phyloP scores from a whole-genome alignment of 2,113 vertebrate genomes.

The Oxygymnocypris stewartii region DNA sequence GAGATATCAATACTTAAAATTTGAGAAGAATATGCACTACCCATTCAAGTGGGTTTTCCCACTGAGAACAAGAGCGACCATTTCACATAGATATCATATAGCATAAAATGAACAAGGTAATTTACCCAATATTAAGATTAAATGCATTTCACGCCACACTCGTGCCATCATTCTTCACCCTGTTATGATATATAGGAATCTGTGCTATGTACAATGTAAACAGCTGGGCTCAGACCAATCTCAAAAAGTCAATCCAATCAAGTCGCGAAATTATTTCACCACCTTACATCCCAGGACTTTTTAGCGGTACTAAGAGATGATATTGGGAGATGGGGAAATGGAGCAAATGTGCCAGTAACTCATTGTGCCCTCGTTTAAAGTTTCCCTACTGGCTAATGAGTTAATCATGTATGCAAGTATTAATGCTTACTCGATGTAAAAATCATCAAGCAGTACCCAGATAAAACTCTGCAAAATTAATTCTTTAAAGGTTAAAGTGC shows the following conservation, averaged over 20 bases:
- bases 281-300: conserved; percentile 36
- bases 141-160: conserved; percentile 68
- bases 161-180: conserved; percentile 79
- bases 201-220: conserved; percentile 92
- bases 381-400: conserved; percentile 12
- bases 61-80: conserved; percentile 72
- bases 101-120: conserved; percentile 50
- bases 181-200: conserved; percentile 68
- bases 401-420: conserved; percentile 7
- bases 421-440: conserved; percentile 45
- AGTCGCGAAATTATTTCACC: conserved; percentile 29
- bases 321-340: background rate
- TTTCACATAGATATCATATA: conserved; percentile 46
- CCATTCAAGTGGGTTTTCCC: conserved; percentile 71
- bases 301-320: conserved; percentile 3
- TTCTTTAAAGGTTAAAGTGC: conserved; percentile 62
- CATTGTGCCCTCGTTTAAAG: conserved; percentile 26
- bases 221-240: conserved; percentile 73
- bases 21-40: conserved; percentile 56
- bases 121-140: conserved; percentile 69
- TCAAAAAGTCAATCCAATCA: conserved; percentile 38
- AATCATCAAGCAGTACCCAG: conserved; percentile 53
- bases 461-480: conserved; percentile 44
- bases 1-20: conserved; percentile 78
- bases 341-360: conserved; percentile 7